Base-by-base conservation (phyloP, 2,113 vertebrate species). In the Clarias macrocephalus region DNA sequence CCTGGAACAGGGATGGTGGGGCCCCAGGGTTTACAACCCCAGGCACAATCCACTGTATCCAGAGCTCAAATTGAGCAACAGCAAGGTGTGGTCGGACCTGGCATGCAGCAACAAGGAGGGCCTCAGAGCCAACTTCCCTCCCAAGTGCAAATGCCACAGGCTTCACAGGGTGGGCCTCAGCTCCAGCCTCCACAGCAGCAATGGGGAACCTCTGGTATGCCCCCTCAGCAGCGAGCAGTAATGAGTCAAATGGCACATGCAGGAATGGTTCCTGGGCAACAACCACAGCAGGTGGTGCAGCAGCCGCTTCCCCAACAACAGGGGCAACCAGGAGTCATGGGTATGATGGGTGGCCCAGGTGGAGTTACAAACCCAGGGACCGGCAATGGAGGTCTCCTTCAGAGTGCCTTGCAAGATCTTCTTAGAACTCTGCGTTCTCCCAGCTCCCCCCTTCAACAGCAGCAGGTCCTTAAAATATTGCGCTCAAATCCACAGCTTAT, bases 401-500 rank as follows among this genome's bases (percentile, higher is more conserved):
- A 96, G 92, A 96, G 95, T 0, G 97, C 98, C 8, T 91, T 96
- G 54, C 95, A 95, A 70, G 95, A 96, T 3, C 94, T 96, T 11
- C 91, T 96, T 63, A 91, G 91, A 73, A 94, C 94, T 3, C 90
- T 96, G 54, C 94, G 95, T n/a, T 95, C 94, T 3, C 95, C 95
- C 1, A 95, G 92, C 86, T 95, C 95, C 0, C 93, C 93, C 0
- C 90, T 96, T 76, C 98, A 99, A 91, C 98, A 99, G 94, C 98
- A 99, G 92, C 98, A 99, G 92, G 95, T 96, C 62, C 93, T 96
- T 82, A 97, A 97, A 94, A 99, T 99, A 92, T 96, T 99, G 62
- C 97, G 98, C n/a, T 97, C 97, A 92, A 99, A 99, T 90, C 98
- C 98, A 48, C 97, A 98, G 82, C 96, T 99, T 42, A 96, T 99